These are phyloP conservation scores for Drosophila serrata DNA, from an alignment of 1,140 invertebrate genomes.

Conservation along the genomic window DNA sequence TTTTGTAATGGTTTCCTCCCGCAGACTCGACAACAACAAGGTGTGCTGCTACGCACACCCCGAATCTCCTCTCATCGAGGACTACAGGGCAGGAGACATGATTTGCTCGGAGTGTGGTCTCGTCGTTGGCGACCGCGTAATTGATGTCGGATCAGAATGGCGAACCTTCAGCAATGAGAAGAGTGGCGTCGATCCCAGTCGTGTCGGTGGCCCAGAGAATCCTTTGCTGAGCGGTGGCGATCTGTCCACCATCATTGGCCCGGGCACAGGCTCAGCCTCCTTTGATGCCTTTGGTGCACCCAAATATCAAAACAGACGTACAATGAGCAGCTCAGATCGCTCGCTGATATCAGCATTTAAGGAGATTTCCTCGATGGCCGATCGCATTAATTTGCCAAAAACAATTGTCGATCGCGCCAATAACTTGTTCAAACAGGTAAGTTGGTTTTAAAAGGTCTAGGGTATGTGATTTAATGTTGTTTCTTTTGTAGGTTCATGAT, in stretches of 20 bases:
- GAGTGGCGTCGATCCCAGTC: slow-evolving; percentile 97
- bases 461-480: neutral
- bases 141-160: slow-evolving; percentile 99
- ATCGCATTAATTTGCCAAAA: slow-evolving; percentile 98
- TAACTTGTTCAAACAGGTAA: slow-evolving; percentile 96
- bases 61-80: slow-evolving; percentile 97
- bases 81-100: slow-evolving; percentile 99
- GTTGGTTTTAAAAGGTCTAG: neutral
- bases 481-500: slow-evolving; percentile 92
- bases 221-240: slow-evolving; percentile 97
- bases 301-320: slow-evolving; percentile 97
- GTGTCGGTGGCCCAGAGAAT: slow-evolving; percentile 99
- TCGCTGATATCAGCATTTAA: slow-evolving; percentile 97
- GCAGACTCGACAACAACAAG: slow-evolving; percentile 87
- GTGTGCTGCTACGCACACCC: slow-evolving; percentile 97
- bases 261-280: slow-evolving; percentile 93
- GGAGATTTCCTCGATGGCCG: slow-evolving; percentile 99
- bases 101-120: slow-evolving; percentile 99
- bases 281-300: slow-evolving; percentile 93
- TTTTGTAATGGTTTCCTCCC: neutral
- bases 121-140: slow-evolving; percentile 99
- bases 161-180: slow-evolving; percentile 99
- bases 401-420: slow-evolving; percentile 98
- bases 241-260: slow-evolving; percentile 98
- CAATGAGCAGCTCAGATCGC: slow-evolving; percentile 97